phyloP scores from a whole-genome alignment of 2,888 invertebrate genomes.

The Brachynemurus nebulosus region DNA sequence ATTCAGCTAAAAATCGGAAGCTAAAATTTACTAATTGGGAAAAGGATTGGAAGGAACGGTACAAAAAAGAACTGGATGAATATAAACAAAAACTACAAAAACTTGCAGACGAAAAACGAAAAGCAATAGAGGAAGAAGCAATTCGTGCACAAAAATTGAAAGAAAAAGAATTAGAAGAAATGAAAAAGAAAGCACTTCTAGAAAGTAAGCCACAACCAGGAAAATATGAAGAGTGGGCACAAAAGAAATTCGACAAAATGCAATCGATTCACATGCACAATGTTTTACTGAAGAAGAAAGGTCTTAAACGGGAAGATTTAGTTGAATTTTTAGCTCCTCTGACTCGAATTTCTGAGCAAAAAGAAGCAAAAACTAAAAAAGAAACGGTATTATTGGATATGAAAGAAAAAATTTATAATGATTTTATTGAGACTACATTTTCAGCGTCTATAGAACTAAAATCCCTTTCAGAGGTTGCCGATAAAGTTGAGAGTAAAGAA shows the following conservation, averaged over 20 bases:
- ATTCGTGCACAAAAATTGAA: slow-evolving; percentile 29
- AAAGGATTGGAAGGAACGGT: slow-evolving; percentile 38
- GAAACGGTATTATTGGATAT: slow-evolving; percentile 41
- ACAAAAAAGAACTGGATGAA: slow-evolving; percentile 31
- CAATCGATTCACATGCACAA: slow-evolving; percentile 49
- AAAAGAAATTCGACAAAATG: slow-evolving; percentile 46
- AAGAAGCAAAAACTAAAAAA: slow-evolving; percentile 40
- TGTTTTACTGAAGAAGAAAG: slow-evolving; percentile 47
- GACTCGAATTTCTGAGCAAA: slow-evolving; percentile 41
- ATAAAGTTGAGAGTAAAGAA: no score
- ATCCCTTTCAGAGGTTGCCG: no score
- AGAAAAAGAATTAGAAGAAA: slow-evolving; percentile 32
- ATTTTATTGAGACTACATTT: slow-evolving; percentile 33
- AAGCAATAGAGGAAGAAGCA: slow-evolving; percentile 32
- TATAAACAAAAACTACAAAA: slow-evolving; percentile 33
- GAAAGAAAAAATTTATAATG: slow-evolving; percentile 48
- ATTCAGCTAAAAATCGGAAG: slow-evolving; percentile 39
- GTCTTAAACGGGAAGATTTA: slow-evolving; percentile 43
- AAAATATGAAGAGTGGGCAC: slow-evolving; percentile 26
- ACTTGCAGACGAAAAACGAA: slow-evolving; percentile 26
- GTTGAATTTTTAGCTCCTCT: slow-evolving; percentile 46
- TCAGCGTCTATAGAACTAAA: background rate
- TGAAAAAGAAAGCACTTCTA: slow-evolving; percentile 19
- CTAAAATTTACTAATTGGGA: slow-evolving; percentile 44
- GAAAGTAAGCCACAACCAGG: slow-evolving; percentile 18